Conservation (phyloP, 2,113 vertebrate species). For the Ammodramus savannarum region DNA sequence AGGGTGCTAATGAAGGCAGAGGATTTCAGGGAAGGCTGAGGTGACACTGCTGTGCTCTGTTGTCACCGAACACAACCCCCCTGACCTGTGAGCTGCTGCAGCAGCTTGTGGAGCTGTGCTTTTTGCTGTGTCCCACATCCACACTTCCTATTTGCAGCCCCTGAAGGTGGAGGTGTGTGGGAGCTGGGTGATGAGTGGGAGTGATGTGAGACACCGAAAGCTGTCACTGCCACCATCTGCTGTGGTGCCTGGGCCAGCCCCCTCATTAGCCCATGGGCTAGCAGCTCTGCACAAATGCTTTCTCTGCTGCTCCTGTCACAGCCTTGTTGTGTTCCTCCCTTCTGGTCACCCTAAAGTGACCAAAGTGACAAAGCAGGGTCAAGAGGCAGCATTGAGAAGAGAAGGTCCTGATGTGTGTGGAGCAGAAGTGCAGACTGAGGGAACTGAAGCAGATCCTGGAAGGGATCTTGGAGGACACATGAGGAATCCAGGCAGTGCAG, state of each 20-base stretch:
- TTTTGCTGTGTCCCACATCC: neutral
- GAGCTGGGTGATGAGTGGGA: neutral
- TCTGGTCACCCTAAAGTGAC: neutral
- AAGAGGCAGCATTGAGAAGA: neutral
- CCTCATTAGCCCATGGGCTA: neutral
- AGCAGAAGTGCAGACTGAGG: neutral
- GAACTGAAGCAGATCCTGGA: neutral
- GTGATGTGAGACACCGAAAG: neutral
- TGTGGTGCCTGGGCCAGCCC: neutral
- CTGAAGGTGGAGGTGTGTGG: neutral
- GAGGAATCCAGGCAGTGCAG: neutral
- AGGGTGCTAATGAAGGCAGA: neutral
- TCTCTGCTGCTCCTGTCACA: neutral
- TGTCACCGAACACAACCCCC: too few species aligned
- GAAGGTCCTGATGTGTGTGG: neutral
- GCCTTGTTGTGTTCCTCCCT: accelerated
- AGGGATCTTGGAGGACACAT: neutral
- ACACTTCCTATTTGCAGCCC: neutral
- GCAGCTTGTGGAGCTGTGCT: neutral
- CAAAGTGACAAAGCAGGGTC: neutral
- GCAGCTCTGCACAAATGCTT: neutral
- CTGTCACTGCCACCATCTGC: neutral
- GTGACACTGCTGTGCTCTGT: neutral
- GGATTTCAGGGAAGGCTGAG: neutral
- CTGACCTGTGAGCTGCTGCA: neutral